Base-by-base conservation (phyloP, 2,888 invertebrate genomes). In the Abscondita cerata region DNA sequence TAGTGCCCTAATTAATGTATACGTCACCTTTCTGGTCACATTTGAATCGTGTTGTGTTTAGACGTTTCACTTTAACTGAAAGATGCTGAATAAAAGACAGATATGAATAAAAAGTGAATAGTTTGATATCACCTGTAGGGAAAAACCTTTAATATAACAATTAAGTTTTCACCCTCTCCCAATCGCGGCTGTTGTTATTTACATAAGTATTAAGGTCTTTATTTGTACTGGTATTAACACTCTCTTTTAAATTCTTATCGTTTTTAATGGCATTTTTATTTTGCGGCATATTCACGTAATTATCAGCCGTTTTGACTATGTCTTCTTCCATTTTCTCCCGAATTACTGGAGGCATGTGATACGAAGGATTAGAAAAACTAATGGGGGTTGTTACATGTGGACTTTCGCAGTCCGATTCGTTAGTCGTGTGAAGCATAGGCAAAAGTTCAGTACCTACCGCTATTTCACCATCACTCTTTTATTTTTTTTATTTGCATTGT, bases 231-330 rank as follows among this genome's bases (percentile, higher is more conserved):
- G 19, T 9, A 34, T 18, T 51, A 38, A 38, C n/a, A 38, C 33
- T 47, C 31, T 44, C 57, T 31, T 57, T 57, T 19, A 47, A 1
- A 15, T 5, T 38, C 47, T 56, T 65, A 1, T 63, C 65, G 47
- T 57, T 58, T 54, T 76, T 76, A 16, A 81, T 68, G 62, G 79
- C 77, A 66, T 71, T 79, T 67, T 83, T 83, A 64, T 83, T 82
- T 64, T 82, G 80, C 0, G 83, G 83, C 82, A 84, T 83, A 68
- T 84, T 83, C 1, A 84, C 81, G 67, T 85, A 85, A 77, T 84
- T 84, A 66, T 83, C 83, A 18, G 76, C 72, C 0, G 78, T 76
- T 19, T 79, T 76, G 3, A 75, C 67, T 31, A 75, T 78, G 52
- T 67, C 64, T 5, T 61, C 64, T 19, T 65, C 58, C 6, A 69